Base-by-base conservation (phyloP, 2,797 vertebrate genomes). In the Acestrorhynchus altus region DNA sequence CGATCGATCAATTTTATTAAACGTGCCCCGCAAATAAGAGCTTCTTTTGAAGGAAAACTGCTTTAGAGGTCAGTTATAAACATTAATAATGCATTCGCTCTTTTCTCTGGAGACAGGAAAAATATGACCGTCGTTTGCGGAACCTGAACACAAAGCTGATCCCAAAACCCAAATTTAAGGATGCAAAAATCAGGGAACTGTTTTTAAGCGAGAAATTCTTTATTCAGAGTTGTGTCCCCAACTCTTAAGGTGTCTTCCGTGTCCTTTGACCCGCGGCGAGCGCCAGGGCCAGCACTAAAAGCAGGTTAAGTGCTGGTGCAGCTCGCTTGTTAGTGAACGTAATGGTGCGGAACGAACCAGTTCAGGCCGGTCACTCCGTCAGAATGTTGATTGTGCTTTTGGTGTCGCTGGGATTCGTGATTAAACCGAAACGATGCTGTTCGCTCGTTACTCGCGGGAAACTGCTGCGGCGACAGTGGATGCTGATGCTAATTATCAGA, bases 31-130 rank as follows among this genome's bases (percentile, higher is more conserved):
- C 24, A 8, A 8, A 39, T 35, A 39, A 35, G 18, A 9, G 26
- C 59, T 2, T 61, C 51, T 54, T 54, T 11, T 54, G 51, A 54
- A 35, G 4, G 35, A 35, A 35, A 35, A 35, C 6, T 18, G 13
- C 56, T 8, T 15, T 31, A 59, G 26, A 57, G 22, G 12, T 57
- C 54, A 57, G 22, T 8, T 35, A 18, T 8, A 2, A 60, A n/a
- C 60, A 63, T 40, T 16, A 63, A 63, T 63, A 63, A 63, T 40
- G 20, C 60, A 63, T 39, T 11, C n/a, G 31, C 31, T 63, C 4
- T 10, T 8, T 16, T 0, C 8, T 60, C 31, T 8, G 1, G 15
- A 60, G 60, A 4, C 60, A 22, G 15, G n/a, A 12, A 39, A 42
- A 11, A 6, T 9, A 13, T 22, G 6, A 1, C 12, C 35, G 1